Percentiles rank a stretch among this genome's conserved stretches.
These are phyloP conservation scores for Tetrao urogallus DNA, from an alignment of 2,113 vertebrate genomes.

Conservation along the genomic window DNA sequence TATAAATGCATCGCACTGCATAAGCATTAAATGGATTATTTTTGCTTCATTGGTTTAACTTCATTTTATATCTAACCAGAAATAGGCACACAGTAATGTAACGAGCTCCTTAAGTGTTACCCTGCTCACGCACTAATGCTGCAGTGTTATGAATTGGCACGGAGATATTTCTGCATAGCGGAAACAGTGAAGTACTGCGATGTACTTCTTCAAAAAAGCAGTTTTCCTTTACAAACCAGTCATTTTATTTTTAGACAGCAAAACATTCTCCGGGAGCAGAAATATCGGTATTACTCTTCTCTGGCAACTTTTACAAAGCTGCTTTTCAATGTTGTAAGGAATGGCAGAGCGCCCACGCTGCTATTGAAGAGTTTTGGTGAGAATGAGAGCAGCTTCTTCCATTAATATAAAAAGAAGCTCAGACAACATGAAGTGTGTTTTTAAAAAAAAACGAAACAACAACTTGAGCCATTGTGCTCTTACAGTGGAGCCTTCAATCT, in stretches of 20 bases:
- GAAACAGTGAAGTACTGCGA: not conserved
- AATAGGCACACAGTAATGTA: not conserved
- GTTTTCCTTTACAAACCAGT: not conserved
- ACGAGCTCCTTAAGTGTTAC: not conserved
- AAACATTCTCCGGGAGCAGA: not conserved
- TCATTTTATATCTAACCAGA: not conserved
- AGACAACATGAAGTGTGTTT: not conserved
- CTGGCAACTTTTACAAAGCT: not conserved
- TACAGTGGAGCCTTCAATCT: accelerated
- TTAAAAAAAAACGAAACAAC: not conserved
- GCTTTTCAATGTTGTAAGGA: too few relatives aligned
- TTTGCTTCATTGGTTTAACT: constrained; percentile 49
- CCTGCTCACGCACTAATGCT: accelerated
- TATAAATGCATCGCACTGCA: constrained; percentile 21
- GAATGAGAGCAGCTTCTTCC: not conserved
- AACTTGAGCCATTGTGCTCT: accelerated
- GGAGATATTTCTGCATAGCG: not conserved
- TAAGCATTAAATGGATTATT: constrained; percentile 33
- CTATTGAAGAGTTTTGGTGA: accelerated
- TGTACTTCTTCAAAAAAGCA: accelerated
- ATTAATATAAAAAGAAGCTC: accelerated
- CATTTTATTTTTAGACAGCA: not conserved
- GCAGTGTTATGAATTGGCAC: accelerated
- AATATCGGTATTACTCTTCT: accelerated
- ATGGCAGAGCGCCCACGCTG: accelerated